A percentile compares a stretch with the other conserved stretches of the same genome.
phyloP scores from a whole-genome alignment of 2,888 invertebrate genomes.

The Argyresthia goedartella region DNA sequence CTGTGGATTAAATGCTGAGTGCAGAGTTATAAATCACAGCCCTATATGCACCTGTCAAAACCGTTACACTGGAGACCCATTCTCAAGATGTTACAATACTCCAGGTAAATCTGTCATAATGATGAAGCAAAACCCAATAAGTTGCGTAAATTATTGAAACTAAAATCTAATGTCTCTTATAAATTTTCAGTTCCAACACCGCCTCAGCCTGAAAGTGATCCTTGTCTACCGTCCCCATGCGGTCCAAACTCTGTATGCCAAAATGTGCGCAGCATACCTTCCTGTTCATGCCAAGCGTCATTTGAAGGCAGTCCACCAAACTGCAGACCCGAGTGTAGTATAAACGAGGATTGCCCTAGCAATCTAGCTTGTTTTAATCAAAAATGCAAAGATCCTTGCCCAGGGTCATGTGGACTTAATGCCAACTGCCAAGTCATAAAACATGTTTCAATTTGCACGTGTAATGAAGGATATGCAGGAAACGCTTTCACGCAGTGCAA shows the following conservation, averaged over 20 bases:
- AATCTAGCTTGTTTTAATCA: constrained; percentile 77
- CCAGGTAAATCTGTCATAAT: constrained; percentile 31
- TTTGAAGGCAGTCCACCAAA: constrained; percentile 77
- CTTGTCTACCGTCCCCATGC: constrained; percentile 78
- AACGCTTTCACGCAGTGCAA: constrained; percentile 73
- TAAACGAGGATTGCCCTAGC: constrained; percentile 77
- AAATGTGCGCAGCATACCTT: constrained; percentile 64
- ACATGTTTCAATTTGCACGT: constrained; percentile 75
- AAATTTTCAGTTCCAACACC: constrained; percentile 31
- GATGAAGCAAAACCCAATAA: neutral
- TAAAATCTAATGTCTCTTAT: constrained; percentile 3
- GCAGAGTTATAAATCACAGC: constrained; percentile 79
- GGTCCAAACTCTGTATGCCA: constrained; percentile 74
- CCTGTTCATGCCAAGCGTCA: constrained; percentile 73
- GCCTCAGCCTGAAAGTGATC: constrained; percentile 56
- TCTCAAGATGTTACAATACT: constrained; percentile 72
- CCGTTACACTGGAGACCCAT: constrained; percentile 75
- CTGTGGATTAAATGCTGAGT: constrained; percentile 78
- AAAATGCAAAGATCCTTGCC: constrained; percentile 77
- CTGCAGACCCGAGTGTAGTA: constrained; percentile 76
- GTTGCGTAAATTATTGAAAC: neutral
- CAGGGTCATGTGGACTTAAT: constrained; percentile 75
- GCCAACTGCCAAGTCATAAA: constrained; percentile 72
- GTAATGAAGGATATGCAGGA: constrained; percentile 69
- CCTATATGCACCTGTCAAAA: constrained; percentile 77